Evolutionary conservation across 2,113 vertebrate species (phyloP).

Genomic region (Procapra przewalskii): DNA sequence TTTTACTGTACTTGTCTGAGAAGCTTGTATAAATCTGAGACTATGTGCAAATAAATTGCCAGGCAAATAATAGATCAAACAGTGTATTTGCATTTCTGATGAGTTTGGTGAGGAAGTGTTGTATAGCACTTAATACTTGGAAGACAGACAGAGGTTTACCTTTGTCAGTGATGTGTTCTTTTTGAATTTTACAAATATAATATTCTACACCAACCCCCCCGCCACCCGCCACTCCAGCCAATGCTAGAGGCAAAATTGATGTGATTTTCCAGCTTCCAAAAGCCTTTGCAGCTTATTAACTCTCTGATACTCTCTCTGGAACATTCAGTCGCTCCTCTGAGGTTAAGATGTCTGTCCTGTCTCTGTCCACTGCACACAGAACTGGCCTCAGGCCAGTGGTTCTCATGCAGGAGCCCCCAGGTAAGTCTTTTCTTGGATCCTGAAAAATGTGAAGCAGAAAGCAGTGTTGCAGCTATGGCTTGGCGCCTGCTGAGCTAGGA

Average conservation of each 20-base stretch:
- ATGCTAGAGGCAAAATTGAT: background rate
- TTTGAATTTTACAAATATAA: background rate
- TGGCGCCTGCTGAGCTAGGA: background rate
- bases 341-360: background rate
- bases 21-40: background rate
- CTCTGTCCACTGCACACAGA: background rate
- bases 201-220: background rate
- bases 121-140: background rate
- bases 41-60: background rate
- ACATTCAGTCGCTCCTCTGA: background rate
- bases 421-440: background rate
- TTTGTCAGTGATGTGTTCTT: background rate
- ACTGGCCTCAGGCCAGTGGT: background rate
- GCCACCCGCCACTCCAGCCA: background rate
- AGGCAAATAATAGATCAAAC: background rate
- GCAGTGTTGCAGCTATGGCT: background rate
- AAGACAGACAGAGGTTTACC: constrained; percentile 11
- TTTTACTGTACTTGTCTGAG: background rate
- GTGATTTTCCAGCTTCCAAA: background rate
- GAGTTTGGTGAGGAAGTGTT: background rate
- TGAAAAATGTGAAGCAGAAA: background rate
- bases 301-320: background rate
- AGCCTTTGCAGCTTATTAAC: background rate
- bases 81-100: constrained; percentile 60
- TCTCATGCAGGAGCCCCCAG: background rate